A percentile compares a stretch with the other conserved stretches of the same genome.
Evolutionary conservation across 2,113 vertebrate species (phyloP).

Genomic region (Labeo catla): DNA sequence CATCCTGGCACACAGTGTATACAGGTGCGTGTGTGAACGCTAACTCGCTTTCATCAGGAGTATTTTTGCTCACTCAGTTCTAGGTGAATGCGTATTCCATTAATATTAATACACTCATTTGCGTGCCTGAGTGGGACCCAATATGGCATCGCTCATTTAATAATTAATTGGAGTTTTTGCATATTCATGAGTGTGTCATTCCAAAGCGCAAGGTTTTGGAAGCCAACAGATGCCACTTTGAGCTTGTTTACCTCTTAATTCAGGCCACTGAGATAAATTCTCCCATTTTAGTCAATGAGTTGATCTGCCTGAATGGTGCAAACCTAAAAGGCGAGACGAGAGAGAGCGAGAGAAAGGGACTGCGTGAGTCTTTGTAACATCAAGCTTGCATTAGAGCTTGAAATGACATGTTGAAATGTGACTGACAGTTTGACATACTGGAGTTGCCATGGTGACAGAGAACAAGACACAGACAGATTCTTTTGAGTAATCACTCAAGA

Average conservation of each 20-base stretch:
- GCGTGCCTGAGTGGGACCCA: conserved; percentile 52
- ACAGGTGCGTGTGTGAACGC: conserved; percentile 24
- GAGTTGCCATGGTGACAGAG: conserved; percentile 38
- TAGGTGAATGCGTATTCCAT: conserved; percentile 42
- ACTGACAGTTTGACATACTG: conserved; percentile 45
- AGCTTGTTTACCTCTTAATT: conserved; percentile 32
- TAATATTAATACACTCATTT: conserved; percentile 53
- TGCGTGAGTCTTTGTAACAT: conserved; percentile 1
- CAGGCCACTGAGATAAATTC: conserved; percentile 28
- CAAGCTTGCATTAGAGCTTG: conserved; percentile 31
- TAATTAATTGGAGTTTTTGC: conserved; percentile 52
- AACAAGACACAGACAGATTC: conserved; percentile 44
- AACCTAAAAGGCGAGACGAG: not conserved
- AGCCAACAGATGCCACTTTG: conserved; percentile 51
- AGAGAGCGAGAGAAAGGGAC: not conserved
- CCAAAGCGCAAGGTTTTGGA: conserved; percentile 25
- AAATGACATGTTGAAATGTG: conserved; percentile 32
- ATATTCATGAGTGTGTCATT: conserved; percentile 55
- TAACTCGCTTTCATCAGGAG: conserved; percentile 34
- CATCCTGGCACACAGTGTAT: conserved; percentile 37
- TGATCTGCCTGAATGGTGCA: not conserved
- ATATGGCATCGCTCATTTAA: conserved; percentile 52
- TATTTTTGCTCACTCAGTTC: conserved; percentile 41
- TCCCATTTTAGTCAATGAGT: conserved; percentile 14
- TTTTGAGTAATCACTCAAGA: conserved; percentile 36